Evolutionary conservation across 2,888 invertebrate genomes (phyloP), one percentile per base, ranked within the genome.

Genomic region (Apotomis turbidana): DNA sequence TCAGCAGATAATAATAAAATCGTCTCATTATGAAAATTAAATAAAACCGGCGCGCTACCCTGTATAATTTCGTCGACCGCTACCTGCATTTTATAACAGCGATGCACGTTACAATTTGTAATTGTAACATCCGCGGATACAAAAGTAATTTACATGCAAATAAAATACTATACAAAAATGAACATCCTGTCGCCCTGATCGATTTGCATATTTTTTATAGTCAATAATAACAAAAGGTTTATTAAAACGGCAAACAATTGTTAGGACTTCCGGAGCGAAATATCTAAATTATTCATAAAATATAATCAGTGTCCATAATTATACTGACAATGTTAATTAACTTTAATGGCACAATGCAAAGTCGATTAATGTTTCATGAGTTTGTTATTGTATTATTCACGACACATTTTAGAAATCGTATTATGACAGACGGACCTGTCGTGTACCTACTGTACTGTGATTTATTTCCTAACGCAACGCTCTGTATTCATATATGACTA

Each of bases 161-260:
- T 92, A 89, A 89, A 92, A 93, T 92, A 89, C 87, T 83, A 89
- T 88, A 91, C 89, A 84, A 91, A 93, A 92, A 90, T 87, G 90
- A 87, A 83, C 92, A 90, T 93, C 93, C 93, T 90, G 91, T 85
- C 84, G 82, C 82, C 78, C 76, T 81, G 84, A 91, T 93, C 87
- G 92, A 93, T 93, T 93, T 91, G 93, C 93, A 93, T 93, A 92
- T 93, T 92, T 93, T 92, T 91, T 90, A 79, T 87, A 87, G 83
- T 83, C 83, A 85, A 87, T 87, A 86, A 87, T 84, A 90, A 91
- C 91, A 91, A 91, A 80, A 88, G 81, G 78, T 81, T 83, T 80
- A 84, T 88, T 85, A 88, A 86, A 85, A 83, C 83, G 85, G 82
- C 80, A 79, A 77, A 81, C 91, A 84, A 89, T 91, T 89, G 93